Base-by-base conservation (phyloP, 2,888 invertebrate species). In the Dryomyza anilis region DNA sequence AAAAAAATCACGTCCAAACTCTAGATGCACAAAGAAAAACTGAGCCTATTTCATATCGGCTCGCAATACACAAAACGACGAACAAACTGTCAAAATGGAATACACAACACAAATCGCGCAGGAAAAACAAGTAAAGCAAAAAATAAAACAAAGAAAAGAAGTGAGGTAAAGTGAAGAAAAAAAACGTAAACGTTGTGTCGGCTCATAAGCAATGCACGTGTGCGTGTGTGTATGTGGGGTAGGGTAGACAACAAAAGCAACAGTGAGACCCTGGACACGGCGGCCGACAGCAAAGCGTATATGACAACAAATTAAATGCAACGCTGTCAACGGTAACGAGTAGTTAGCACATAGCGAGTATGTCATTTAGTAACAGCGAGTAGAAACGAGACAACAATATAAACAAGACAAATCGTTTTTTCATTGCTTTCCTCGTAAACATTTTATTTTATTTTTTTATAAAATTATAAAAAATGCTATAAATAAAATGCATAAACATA, bases 1-100 rank as follows among this genome's bases (percentile, higher is more conserved):
- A 36, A 30, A 10, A 58, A 68, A 67, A 58, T 14, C 30, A 71
- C 69, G 57, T 69, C 70, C 63, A 61, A 66, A 65, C 67, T 63
- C 64, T 14, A 64, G 46, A 69, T 58, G 62, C 62, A 71, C 66
- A 67, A 69, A 70, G 58, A 66, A 69, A 72, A 70, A 72, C 71
- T 72, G 71, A 72, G 30, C 61, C 39, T 30, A 16, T 46, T n/a
- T n/a, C n/a, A n/a, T n/a, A n/a, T n/a, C n/a, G n/a, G 27, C 6
- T 56, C 56, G 25, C 57, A 43, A 36, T 64, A 64, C 36, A 43
- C 48, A 58, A 63, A n/a, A n/a, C n/a, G n/a, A 56, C 33, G 21
- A 25, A 62, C 46, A 64, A 56, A 52, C 29, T 45, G 50, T 46
- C 39, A 52, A 64, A 59, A 64, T 52, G 57, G n/a, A 64, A 62